Evolutionary conservation across 1,140 invertebrate species (phyloP).

Genomic region (Sinella curviseta): DNA sequence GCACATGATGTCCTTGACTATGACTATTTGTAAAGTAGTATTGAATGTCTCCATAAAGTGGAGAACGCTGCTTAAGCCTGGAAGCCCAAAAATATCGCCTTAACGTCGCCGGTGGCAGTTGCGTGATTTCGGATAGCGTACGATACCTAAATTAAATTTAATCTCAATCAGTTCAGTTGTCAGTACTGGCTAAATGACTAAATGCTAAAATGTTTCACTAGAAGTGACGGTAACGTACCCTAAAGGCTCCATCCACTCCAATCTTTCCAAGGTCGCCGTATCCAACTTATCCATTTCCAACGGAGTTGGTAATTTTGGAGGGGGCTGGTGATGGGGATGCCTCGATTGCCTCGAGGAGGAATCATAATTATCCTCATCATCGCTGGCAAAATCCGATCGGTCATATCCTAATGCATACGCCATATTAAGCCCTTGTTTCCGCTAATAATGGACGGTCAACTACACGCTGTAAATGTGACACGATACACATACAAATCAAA

Average conservation of each 20-base stretch:
- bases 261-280: neutral
- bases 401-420: neutral
- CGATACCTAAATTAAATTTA: neutral
- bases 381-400: neutral
- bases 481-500: too few species aligned
- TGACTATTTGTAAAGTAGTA: neutral
- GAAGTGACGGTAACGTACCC: neutral
- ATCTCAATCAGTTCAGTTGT: neutral
- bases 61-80: neutral
- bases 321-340: neutral
- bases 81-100: neutral
- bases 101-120: neutral
- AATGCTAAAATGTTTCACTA: too few species aligned
- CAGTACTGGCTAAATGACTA: neutral
- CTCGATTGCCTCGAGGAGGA: neutral
- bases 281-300: conserved; percentile 2
- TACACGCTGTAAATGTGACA: too few species aligned
- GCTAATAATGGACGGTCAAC: too few species aligned
- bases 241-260: neutral
- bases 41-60: neutral
- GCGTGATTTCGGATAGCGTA: neutral
- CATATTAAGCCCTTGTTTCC: too few species aligned
- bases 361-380: neutral
- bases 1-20: neutral
- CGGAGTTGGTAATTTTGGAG: neutral